Base-by-base conservation (phyloP, 2,888 invertebrate species). In the Arctia plantaginis region DNA sequence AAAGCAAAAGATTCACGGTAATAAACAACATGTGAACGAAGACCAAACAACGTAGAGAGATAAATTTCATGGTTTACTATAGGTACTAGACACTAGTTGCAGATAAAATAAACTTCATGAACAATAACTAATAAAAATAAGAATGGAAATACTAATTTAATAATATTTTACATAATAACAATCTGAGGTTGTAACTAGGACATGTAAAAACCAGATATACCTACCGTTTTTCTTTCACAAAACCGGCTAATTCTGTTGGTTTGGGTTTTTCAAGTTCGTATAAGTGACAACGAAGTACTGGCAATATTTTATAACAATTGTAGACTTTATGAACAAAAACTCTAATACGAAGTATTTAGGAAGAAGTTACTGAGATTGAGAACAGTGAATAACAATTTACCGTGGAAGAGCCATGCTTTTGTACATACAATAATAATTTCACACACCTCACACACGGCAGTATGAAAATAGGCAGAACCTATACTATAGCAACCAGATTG, bases 21-120 rank as follows among this genome's bases (percentile, higher is more conserved):
- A 84, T 85, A 88, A 86, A 88, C 86, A 85, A 83, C 86, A 72
- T 73, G 76, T 69, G 80, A 81, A 80, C 81, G 88, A 88, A 89
- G 89, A 88, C 86, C 88, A 85, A 88, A 87, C 82, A 84, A 83
- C 83, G 81, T 80, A 79, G 77, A 83, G 73, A 85, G 75, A 82
- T 87, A 88, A 84, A 87, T 82, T 83, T 80, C 77, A 78, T 76
- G 81, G 79, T 87, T 87, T 80, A 86, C 77, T 80, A 76, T 71
- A n/a, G 3, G 51, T n/a, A 81, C 75, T 80, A 75, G 72, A 79
- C 72, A 79, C 73, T 81, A 76, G 70, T 44, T 69, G 69, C 75
- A 70, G 74, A 76, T 69, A 55, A 73, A 80, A 80, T 81, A 79
- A 77, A 82, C 75, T 78, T 67, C 73, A 66, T 75, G 72, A 77